Evolutionary conservation across 2,888 invertebrate genomes (phyloP), one percentile per base, ranked within the genome.

Genomic region (Nomada hirtipes): DNA sequence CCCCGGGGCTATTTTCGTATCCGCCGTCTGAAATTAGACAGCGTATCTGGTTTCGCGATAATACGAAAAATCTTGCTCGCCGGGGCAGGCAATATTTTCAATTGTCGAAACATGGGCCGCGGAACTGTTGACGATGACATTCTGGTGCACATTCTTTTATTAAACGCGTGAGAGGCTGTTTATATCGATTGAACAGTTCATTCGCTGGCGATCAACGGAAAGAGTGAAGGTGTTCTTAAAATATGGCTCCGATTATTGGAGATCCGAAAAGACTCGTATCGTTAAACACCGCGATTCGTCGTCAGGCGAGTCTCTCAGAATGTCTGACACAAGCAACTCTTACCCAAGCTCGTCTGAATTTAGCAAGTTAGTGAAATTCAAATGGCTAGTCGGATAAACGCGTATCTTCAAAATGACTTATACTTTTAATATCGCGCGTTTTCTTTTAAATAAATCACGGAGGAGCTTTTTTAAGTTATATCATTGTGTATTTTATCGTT

Each of bases 271-370:
- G 91, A 78, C 86, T 87, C 53, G 83, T 92, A 36, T 89, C 91
- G 26, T 73, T 92, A 29, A 92, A 91, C 72, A 91, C 88, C 42
- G 86, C 90, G 29, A 79, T 84, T 71, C 90, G 92, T 64, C 87
- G 90, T 57, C 92, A 93, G 72, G 90, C 91, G 7, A 90, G 91
- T 76, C 87, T 93, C 29, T 92, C 93, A 11, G 93, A 93, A 64
- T 92, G 92, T 79, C 85, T 93, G 61, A 93, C 93, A 18, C 91
- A 92, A 70, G 93, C 91, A 9, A 83, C 93, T 68, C 89, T 93
- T 52, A 92, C 93, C 3, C 91, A 92, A 85, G 93, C 93, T 64
- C 92, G 93, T 15, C 89, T 92, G 23, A 93, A 93, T 86, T 88
- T 93, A 76, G 89, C 91, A 89, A 93, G 93, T 93, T 88, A 87